Evolutionary conservation across 2,888 invertebrate species (phyloP).

Genomic region (Epirrhoe alternata): DNA sequence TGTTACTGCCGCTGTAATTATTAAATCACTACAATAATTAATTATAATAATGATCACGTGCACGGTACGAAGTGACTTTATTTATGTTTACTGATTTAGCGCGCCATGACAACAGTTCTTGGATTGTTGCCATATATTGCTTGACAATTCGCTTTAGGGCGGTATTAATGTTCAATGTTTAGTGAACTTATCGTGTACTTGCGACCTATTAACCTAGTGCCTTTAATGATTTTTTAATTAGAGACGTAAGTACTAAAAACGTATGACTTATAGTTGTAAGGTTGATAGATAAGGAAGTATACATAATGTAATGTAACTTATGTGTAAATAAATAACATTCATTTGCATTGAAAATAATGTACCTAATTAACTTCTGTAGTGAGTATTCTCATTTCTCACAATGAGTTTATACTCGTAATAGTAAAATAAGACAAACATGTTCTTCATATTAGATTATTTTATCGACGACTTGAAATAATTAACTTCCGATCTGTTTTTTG

Average conservation of each 20-base stretch:
- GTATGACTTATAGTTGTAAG: not conserved
- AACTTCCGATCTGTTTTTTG: not conserved
- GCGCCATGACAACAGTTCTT: conserved; percentile 41
- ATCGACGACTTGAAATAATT: conserved; percentile 1
- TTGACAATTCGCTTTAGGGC: conserved; percentile 33
- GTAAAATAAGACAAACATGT: not conserved
- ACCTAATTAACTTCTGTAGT: no score
- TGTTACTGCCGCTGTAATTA: conserved; percentile 48
- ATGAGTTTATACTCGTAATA: not conserved
- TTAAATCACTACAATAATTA: conserved; percentile 25
- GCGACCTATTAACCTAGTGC: conserved; percentile 14
- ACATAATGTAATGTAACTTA: no score
- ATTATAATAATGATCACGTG: conserved; percentile 13
- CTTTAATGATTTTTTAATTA: not conserved
- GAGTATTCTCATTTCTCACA: not conserved
- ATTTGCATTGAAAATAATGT: no score
- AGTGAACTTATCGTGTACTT: conserved; percentile 10
- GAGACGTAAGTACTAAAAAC: not conserved
- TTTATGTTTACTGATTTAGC: conserved; percentile 29
- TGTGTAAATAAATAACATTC: no score
- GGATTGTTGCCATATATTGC: conserved; percentile 39
- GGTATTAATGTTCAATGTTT: conserved; percentile 10
- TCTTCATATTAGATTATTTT: not conserved
- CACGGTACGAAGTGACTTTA: conserved; percentile 18
- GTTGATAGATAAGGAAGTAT: no score